Evolutionary conservation across 37 sponge, comb jelly and placozoan species (phyloP), one percentile per base, ranked within the genome.

Genomic region (Mnemiopsis leidyi): DNA sequence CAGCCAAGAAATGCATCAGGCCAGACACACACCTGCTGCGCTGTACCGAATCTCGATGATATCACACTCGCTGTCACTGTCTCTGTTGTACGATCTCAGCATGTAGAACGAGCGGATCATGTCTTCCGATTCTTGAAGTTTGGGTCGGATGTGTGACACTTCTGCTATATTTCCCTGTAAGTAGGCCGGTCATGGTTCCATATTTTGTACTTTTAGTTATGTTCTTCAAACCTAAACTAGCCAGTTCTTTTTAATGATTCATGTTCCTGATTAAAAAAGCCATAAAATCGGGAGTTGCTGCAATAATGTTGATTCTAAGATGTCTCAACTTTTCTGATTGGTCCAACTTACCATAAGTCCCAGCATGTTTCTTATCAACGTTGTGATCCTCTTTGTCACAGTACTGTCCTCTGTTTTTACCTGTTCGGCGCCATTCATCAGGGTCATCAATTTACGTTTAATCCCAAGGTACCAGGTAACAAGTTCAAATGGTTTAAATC

Each of bases 291-390:
- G n/a, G n/a, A n/a, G n/a, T n/a, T n/a, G n/a, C n/a, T n/a, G n/a
- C n/a, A n/a, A n/a, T n/a, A n/a, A n/a, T n/a, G n/a, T n/a, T n/a
- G n/a, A n/a, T n/a, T n/a, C n/a, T n/a, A n/a, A n/a, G n/a, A n/a
- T n/a, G n/a, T n/a, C n/a, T n/a, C n/a, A n/a, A n/a, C n/a, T n/a
- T n/a, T n/a, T n/a, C n/a, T n/a, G n/a, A n/a, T n/a, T n/a, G n/a
- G n/a, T n/a, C n/a, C n/a, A 13, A 48, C 61, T 48, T 48, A 48
- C 82, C 82, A 79, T 79, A 36, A 79, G 82, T 9, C 82, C 82
- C 36, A 79, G 38, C 82, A 79, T 79, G 36, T 79, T 79, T 33
- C 82, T 23, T 5, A 32, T 79, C 21, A 79, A 21, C 2, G 82
- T 79, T 23, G 82, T 79, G 2, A 79, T 35, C 1, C 32, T 32